A percentile compares a stretch with the other conserved stretches of the same genome.
phyloP scores from a whole-genome alignment of 2,888 invertebrate species.

The Melangyna quadrimaculata region DNA sequence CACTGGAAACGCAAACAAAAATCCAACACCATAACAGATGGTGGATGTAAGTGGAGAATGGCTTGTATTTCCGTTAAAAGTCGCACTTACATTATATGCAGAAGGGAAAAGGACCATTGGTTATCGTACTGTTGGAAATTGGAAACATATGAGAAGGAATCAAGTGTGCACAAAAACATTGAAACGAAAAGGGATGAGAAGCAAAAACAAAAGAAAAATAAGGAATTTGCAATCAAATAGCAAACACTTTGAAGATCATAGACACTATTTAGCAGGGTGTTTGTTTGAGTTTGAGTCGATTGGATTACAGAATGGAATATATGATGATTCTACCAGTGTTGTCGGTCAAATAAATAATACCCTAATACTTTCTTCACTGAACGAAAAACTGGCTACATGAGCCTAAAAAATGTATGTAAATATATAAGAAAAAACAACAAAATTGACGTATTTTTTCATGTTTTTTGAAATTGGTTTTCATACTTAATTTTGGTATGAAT shows the following conservation, averaged over 20 bases:
- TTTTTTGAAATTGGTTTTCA: too few species aligned
- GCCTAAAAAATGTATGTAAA: too few species aligned
- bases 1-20: neutral
- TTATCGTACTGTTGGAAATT: slow-evolving; percentile 34
- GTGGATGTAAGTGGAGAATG: neutral
- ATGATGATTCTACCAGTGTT: neutral
- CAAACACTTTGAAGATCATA: slow-evolving; percentile 51
- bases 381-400: too few species aligned
- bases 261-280: slow-evolving; percentile 16
- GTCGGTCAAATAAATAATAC: neutral
- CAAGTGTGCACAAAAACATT: slow-evolving; percentile 32
- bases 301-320: slow-evolving; percentile 21
- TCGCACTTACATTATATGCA: too few species aligned
- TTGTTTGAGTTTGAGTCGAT: slow-evolving; percentile 3
- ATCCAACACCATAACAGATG: slow-evolving; percentile 7
- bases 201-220: slow-evolving; percentile 26
- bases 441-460: too few species aligned
- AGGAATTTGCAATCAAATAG: slow-evolving; percentile 37
- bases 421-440: too few species aligned
- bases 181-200: neutral
- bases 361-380: neutral
- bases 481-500: too few species aligned
- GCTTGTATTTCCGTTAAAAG: slow-evolving; percentile 28
- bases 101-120: slow-evolving; percentile 30
- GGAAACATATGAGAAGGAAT: slow-evolving; percentile 58